Conservation (phyloP, 2,797 vertebrate species). For the Pseudochaenichthys georgianus region DNA sequence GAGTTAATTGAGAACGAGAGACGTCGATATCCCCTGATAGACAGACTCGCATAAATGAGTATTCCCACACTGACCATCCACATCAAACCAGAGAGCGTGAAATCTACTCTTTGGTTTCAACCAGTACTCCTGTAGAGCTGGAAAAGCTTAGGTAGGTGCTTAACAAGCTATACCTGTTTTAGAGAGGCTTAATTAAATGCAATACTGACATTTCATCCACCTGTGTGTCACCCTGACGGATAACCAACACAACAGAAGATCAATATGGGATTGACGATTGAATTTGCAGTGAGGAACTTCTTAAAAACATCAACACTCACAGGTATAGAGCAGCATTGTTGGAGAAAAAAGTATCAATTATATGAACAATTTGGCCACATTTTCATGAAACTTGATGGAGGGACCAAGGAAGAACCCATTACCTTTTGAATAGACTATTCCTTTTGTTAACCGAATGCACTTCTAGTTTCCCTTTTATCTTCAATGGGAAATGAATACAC, state of each 20-base stretch:
- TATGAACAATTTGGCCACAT: no score
- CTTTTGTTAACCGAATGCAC: no score
- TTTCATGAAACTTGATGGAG: no score
- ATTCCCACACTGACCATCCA: slow-evolving; percentile 49
- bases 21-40: slow-evolving; percentile 67
- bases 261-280: background rate
- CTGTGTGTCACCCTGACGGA: background rate
- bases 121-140: slow-evolving; percentile 7
- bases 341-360: background rate
- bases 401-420: no score
- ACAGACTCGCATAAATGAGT: slow-evolving; percentile 54
- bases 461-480: background rate
- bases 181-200: background rate
- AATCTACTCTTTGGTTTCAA: slow-evolving; percentile 23
- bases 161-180: slow-evolving; percentile 6
- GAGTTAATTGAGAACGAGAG: slow-evolving; percentile 72
- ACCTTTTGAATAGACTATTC: no score
- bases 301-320: background rate
- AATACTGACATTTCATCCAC: background rate
- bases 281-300: background rate
- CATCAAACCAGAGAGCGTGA: slow-evolving; percentile 35
- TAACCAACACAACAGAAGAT: background rate
- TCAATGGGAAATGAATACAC: background rate
- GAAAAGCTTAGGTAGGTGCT: background rate
- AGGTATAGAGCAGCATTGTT: background rate